These are phyloP conservation scores for Boloria selene DNA, from an alignment of 2,888 invertebrate species.

Conservation along the genomic window DNA sequence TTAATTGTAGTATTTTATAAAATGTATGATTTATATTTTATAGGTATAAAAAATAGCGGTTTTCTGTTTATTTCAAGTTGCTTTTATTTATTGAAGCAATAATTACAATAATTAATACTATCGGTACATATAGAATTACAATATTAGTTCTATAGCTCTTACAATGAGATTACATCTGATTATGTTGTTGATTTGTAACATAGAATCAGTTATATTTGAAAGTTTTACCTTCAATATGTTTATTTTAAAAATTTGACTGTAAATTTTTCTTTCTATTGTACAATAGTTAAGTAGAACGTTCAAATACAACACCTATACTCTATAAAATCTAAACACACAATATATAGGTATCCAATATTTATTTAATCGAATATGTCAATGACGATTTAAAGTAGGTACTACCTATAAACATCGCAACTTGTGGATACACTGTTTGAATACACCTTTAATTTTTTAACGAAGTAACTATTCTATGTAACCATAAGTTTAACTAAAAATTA, in stretches of 20 bases:
- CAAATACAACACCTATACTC: slow-evolving; percentile 31
- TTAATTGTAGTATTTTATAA: too few relatives aligned
- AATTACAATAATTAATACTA: slow-evolving; percentile 59
- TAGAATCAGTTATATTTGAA: slow-evolving; percentile 33
- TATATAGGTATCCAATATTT: slow-evolving; percentile 19
- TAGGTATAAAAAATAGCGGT: slow-evolving; percentile 15
- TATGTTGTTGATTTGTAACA: slow-evolving; percentile 45
- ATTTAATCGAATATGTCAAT: slow-evolving; percentile 23
- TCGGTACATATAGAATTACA: slow-evolving; percentile 52
- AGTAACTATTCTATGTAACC: slow-evolving; percentile 10
- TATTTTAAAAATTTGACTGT: not conserved
- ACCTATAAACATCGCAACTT: slow-evolving; percentile 16
- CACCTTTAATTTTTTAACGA: not conserved
- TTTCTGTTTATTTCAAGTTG: slow-evolving; percentile 56
- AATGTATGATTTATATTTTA: too few relatives aligned
- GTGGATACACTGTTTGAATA: slow-evolving; percentile 7
- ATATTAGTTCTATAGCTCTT: slow-evolving; percentile 40
- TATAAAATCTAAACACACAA: slow-evolving; percentile 32
- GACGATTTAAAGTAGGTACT: slow-evolving; percentile 23
- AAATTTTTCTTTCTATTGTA: slow-evolving; percentile 8
- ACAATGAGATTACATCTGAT: slow-evolving; percentile 50
- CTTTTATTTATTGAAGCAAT: slow-evolving; percentile 71
- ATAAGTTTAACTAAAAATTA: slow-evolving; percentile 7
- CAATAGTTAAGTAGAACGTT: slow-evolving; percentile 26
- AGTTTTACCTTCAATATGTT: slow-evolving; percentile 15